A percentile compares a stretch with the other conserved stretches of the same genome.
Evolutionary conservation across 2,888 invertebrate species (phyloP).

Genomic region (Loripinus fragilis): DNA sequence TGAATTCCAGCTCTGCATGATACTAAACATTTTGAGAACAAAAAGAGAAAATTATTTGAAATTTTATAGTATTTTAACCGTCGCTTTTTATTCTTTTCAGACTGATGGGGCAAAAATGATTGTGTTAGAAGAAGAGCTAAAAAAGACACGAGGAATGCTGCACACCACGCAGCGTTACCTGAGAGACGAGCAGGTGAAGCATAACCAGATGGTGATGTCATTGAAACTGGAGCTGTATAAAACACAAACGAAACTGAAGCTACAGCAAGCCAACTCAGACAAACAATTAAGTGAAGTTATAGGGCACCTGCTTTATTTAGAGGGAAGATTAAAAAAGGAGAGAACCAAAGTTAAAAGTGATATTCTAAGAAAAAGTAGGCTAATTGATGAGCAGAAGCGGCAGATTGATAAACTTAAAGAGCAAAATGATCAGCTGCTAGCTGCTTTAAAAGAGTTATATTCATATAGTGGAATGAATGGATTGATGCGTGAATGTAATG

Average conservation of each 20-base stretch:
- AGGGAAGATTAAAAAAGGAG: slow-evolving; percentile 72
- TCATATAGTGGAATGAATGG: slow-evolving; percentile 69
- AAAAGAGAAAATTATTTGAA: too few species aligned
- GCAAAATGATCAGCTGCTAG: slow-evolving; percentile 69
- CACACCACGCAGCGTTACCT: slow-evolving; percentile 59
- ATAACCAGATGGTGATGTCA: slow-evolving; percentile 65
- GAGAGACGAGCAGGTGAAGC: slow-evolving; percentile 61
- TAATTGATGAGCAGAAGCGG: slow-evolving; percentile 65
- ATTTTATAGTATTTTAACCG: too few species aligned
- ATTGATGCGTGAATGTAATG: slow-evolving; percentile 49
- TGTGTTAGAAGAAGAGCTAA: slow-evolving; percentile 45
- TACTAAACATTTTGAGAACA: too few species aligned
- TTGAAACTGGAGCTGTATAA: slow-evolving; percentile 68
- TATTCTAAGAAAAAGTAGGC: slow-evolving; percentile 66
- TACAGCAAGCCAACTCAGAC: slow-evolving; percentile 61
- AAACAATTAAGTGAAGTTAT: slow-evolving; percentile 70
- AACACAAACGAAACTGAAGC: slow-evolving; percentile 61
- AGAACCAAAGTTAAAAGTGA: slow-evolving; percentile 65
- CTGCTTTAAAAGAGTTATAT: slow-evolving; percentile 70
- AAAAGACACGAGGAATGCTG: slow-evolving; percentile 45
- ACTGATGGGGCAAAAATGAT: neutral
- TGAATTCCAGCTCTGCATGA: too few species aligned
- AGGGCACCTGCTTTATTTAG: slow-evolving; percentile 71
- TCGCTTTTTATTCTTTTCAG: neutral
- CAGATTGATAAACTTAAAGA: slow-evolving; percentile 68